phyloP scores from a whole-genome alignment of 2,888 invertebrate genomes.

The Lycocerus yunnanus region DNA sequence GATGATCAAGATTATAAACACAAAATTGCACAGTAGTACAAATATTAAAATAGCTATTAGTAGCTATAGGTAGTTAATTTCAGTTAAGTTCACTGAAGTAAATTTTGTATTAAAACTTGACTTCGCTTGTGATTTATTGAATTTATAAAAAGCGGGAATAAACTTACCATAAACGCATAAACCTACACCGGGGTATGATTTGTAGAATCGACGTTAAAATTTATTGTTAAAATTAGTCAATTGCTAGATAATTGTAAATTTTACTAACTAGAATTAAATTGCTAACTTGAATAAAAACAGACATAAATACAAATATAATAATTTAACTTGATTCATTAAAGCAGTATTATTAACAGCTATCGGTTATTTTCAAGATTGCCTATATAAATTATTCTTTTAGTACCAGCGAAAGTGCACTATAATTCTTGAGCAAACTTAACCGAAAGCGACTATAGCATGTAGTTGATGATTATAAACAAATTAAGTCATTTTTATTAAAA shows the following conservation, averaged over 20 bases:
- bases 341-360: too few relatives aligned
- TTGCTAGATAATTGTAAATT: too few relatives aligned
- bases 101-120: too few relatives aligned
- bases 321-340: too few relatives aligned
- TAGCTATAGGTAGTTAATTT: neutral
- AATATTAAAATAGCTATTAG: neutral
- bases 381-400: neutral
- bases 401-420: neutral
- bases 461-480: neutral
- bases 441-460: neutral
- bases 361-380: neutral
- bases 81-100: neutral
- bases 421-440: neutral
- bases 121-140: too few relatives aligned
- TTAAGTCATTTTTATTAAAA: neutral
- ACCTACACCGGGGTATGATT: neutral
- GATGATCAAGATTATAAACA: neutral
- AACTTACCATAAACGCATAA: neutral
- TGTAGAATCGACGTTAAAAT: too few relatives aligned
- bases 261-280: too few relatives aligned
- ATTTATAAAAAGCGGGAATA: too few relatives aligned
- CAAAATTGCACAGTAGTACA: neutral
- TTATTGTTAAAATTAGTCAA: too few relatives aligned
- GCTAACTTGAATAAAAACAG: too few relatives aligned
- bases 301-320: too few relatives aligned